These are phyloP conservation scores for Peucedramus taeniatus DNA, from an alignment of 2,113 vertebrate species.

Conservation along the genomic window DNA sequence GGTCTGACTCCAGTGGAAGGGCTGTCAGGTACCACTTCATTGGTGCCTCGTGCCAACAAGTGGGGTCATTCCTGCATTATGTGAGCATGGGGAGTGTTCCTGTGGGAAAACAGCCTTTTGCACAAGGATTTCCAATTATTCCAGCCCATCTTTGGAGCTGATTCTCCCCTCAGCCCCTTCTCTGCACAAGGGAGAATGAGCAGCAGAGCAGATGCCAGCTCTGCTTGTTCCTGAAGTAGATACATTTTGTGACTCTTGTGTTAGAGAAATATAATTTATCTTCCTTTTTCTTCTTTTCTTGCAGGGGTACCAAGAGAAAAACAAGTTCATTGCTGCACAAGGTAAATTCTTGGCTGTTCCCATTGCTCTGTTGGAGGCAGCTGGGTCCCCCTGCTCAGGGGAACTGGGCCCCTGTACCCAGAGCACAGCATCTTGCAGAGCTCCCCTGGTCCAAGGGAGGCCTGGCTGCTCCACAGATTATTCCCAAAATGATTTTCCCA, in stretches of 20 bases:
- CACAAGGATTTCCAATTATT: not conserved
- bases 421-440: not conserved
- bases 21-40: not conserved
- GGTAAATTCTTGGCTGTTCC: slow-evolving; percentile 68
- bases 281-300: not conserved
- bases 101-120: not conserved
- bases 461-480: not conserved
- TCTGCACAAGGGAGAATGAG: not conserved
- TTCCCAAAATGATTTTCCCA: not conserved
- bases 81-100: not conserved
- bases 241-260: not conserved
- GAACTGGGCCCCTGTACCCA: not conserved
- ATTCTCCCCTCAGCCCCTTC: not conserved
- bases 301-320: slow-evolving; percentile 98
- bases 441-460: not conserved
- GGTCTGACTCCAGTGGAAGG: not conserved
- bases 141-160: not conserved
- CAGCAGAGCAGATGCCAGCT: not conserved
- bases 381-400: not conserved
- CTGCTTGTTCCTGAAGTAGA: not conserved
- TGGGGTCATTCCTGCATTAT: fast-evolving
- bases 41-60: not conserved
- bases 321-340: slow-evolving; percentile 98
- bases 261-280: not conserved
- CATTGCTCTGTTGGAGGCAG: not conserved